phyloP scores from a whole-genome alignment of 64 coral and sea anemone genomes.

The Platygyra sinensis region DNA sequence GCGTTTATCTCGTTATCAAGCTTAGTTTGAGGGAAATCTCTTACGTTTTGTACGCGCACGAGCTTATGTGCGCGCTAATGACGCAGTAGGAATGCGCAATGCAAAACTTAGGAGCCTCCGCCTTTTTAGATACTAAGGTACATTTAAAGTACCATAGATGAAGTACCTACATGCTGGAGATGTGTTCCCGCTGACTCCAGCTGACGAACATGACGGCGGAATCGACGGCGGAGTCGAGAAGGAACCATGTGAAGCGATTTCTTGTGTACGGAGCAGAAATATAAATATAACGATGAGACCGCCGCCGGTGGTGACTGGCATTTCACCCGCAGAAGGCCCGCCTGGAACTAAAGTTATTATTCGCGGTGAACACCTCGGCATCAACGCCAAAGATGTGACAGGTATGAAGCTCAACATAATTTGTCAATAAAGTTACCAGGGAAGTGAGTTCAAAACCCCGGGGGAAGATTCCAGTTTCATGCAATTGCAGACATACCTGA shows the following conservation, averaged over 20 bases:
- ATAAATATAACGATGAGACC: constrained; percentile 71
- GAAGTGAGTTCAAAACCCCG: neutral
- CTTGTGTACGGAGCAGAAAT: neutral
- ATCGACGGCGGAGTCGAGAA: neutral
- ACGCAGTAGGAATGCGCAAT: too few species aligned
- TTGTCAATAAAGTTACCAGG: neutral
- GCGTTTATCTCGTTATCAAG: too few species aligned
- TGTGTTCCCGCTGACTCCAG: too few species aligned
- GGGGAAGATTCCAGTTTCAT: neutral
- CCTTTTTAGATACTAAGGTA: too few species aligned
- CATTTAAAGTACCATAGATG: too few species aligned
- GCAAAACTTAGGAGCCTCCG: too few species aligned
- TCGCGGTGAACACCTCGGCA: constrained; percentile 89
- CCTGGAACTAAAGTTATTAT: constrained; percentile 96
- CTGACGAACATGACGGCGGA: too few species aligned
- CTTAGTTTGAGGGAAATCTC: too few species aligned
- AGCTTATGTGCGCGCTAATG: too few species aligned
- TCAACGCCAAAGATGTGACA: constrained; percentile 86
- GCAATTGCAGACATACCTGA: too few species aligned
- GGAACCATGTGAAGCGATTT: neutral
- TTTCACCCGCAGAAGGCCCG: constrained; percentile 91
- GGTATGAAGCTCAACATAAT: constrained; percentile 27
- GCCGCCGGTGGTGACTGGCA: constrained; percentile 92
- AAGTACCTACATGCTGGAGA: too few species aligned
- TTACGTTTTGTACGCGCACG: too few species aligned